Evolutionary conservation across 2,888 invertebrate genomes (phyloP), one percentile per base, ranked within the genome.

Genomic region (Folsomia candida): DNA sequence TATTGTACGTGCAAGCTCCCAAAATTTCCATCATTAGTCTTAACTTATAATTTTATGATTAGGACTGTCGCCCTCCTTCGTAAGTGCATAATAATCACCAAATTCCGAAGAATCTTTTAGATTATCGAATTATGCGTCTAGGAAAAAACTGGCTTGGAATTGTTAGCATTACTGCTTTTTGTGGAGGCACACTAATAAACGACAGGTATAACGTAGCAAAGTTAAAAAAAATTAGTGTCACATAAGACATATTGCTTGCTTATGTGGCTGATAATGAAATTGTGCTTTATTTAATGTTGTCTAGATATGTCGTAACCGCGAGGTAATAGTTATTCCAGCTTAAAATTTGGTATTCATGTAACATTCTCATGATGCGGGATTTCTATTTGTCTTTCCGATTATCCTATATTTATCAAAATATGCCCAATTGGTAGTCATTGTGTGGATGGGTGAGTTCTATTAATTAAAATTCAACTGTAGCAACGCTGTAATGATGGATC

Each of bases 361-460:
- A 27, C 14, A 54, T 24, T 51, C 9, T 59, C 20, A 54, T n/a
- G 28, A 27, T 67, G 51, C 25, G 22, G 26, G 47, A 20, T 57
- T 63, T 57, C 62, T 1, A 20, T 60, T 47, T 67, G 25, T 1
- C 59, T 25, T 71, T 69, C n/a, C n/a, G n/a, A n/a, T n/a, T n/a
- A n/a, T n/a, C n/a, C n/a, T n/a, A n/a, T n/a, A n/a, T n/a, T n/a
- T n/a, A n/a, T n/a, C n/a, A n/a, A n/a, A n/a, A n/a, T n/a, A n/a
- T n/a, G n/a, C n/a, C n/a, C n/a, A n/a, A n/a, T n/a, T 37, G 4
- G 37, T 24, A 73, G 76, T 64, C 75, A 77, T 67, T 79, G 79
- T 60, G 76, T 79, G 20, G 79, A 78, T 66, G 77, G 79, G 75
- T 78, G 62, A 60, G 58, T 64, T 37, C 6, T 9, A 37, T 37